Base-by-base conservation (phyloP, 2,888 invertebrate species). In the Taenaris catops region DNA sequence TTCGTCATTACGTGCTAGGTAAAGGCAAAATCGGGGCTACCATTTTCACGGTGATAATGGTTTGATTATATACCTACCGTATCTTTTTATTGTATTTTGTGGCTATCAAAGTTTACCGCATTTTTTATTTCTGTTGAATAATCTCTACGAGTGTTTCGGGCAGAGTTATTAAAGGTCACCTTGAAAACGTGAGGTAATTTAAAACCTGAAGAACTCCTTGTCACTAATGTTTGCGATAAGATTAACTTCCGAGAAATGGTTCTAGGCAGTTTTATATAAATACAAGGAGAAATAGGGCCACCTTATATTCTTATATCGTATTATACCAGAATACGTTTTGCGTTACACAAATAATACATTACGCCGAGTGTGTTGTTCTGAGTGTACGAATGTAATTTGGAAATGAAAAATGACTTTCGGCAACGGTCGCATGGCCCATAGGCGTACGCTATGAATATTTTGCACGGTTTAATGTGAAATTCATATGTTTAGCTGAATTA, bases 361-460 rank as follows among this genome's bases (percentile, higher is more conserved):
- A 53, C 10, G 20, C 47, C 39, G 47, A 48, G 53, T 55, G 48
- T 54, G 55, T 59, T 58, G 56, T 55, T 45, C 41, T 55, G 52
- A 64, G 58, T 59, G 57, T 64, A 58, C 59, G 53, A 71, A 65
- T 66, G 65, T 69, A 70, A 72, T 72, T 70, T 70, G 55, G 57
- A 53, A 60, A 65, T 67, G 68, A 70, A 68, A 73, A 73, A 75
- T 67, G 59, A 63, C 53, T 50, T 55, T 56, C 50, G 44, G 48
- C 49, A 40, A 38, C 44, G 42, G 44, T 40, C 44, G 41, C 38
- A 46, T 47, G 37, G 55, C 47, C 37, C 24, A 9, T 25, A 18
- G 31, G 54, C 19, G 17, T 33, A n/a, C n/a, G 28, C 33, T 31
- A 34, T 42, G 44, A 40, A 41, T 40, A 45, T 47, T 47, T 47